phyloP scores from a whole-genome alignment of 2,888 invertebrate genomes.

The Rhorus exstirpatorius region DNA sequence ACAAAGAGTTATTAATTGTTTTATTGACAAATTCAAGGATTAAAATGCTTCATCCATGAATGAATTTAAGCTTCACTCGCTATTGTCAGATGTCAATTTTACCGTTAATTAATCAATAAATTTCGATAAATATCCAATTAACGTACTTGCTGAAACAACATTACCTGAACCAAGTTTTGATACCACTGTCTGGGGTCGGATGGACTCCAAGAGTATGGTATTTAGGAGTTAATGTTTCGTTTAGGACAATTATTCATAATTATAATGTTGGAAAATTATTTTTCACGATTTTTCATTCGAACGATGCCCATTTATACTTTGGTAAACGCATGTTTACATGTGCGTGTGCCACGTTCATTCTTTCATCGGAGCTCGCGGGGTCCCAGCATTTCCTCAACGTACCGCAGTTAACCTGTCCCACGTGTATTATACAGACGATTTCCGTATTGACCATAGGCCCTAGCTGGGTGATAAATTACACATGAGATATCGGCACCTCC shows the following conservation, averaged over 20 bases:
- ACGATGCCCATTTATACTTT: constrained; percentile 1
- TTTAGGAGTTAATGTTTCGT: constrained; percentile 24
- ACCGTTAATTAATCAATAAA: too few species aligned
- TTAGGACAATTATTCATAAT: constrained; percentile 32
- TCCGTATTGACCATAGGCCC: constrained; percentile 60
- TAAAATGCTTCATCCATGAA: too few species aligned
- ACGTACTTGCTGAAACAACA: background rate
- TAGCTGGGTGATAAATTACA: constrained; percentile 83
- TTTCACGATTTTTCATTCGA: constrained; percentile 37
- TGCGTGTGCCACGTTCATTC: constrained; percentile 65
- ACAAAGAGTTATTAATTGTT: too few species aligned
- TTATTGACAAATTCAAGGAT: too few species aligned
- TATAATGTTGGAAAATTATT: constrained; percentile 14
- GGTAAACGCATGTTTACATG: constrained; percentile 45
- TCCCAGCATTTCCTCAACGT: constrained; percentile 60
- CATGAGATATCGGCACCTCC: constrained; percentile 83
- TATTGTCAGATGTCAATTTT: too few species aligned
- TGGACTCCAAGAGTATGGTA: background rate
- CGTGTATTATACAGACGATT: constrained; percentile 40
- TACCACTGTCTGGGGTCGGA: background rate
- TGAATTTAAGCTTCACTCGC: too few species aligned
- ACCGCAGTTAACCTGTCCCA: constrained; percentile 44
- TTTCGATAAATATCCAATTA: too few species aligned
- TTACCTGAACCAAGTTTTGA: background rate
- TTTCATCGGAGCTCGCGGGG: constrained; percentile 65